Percentiles rank a stretch among this genome's conserved stretches.
phyloP scores from a whole-genome alignment of 2,888 invertebrate genomes.

The Eupithecia abbreviata region DNA sequence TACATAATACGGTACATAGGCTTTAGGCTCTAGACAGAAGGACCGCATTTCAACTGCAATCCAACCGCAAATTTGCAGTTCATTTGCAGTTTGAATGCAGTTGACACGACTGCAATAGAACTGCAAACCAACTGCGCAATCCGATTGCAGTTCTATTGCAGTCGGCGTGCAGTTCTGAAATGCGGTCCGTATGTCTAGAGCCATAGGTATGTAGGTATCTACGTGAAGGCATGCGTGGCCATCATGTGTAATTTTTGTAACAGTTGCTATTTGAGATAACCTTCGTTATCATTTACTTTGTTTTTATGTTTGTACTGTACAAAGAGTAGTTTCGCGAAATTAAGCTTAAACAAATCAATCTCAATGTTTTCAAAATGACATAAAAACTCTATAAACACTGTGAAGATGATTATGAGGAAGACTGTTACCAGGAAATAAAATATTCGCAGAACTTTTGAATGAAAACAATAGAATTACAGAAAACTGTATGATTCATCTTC shows the following conservation, averaged over 20 bases:
- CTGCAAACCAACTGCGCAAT: too few species aligned
- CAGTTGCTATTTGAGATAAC: constrained; percentile 2
- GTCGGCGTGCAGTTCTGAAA: too few species aligned
- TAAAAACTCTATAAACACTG: background rate
- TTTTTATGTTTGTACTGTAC: background rate
- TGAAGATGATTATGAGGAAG: background rate
- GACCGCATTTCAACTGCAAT: too few species aligned
- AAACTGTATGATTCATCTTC: background rate
- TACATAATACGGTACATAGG: too few species aligned
- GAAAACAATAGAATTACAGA: background rate
- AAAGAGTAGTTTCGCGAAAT: background rate
- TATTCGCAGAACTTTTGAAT: background rate
- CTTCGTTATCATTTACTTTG: constrained; percentile 2
- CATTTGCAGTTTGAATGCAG: too few species aligned
- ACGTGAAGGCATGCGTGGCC: background rate
- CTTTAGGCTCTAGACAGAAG: too few species aligned
- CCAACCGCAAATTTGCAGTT: too few species aligned
- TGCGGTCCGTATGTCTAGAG: too few species aligned
- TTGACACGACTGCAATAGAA: too few species aligned
- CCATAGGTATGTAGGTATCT: background rate
- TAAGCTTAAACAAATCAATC: background rate
- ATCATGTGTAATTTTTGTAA: background rate
- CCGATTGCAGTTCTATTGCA: too few species aligned
- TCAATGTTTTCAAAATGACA: background rate
- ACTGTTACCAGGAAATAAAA: background rate